Percentiles rank a stretch among this genome's conserved stretches.
Evolutionary conservation across 1,140 invertebrate species (phyloP).

Genomic region (Zaprionus vittiger): DNA sequence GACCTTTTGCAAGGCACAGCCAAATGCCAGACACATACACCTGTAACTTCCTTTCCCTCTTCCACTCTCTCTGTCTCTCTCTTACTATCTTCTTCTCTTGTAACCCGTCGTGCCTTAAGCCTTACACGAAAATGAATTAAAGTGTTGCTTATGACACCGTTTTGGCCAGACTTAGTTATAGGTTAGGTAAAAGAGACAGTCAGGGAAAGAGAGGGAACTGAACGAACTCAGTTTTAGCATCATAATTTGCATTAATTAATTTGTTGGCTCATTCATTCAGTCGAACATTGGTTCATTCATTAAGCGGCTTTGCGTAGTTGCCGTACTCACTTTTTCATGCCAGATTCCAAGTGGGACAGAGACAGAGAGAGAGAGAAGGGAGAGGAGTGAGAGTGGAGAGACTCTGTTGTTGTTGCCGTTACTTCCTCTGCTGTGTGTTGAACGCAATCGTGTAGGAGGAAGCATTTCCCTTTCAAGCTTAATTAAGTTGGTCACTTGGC

Average conservation of each 20-base stretch:
- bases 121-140: conserved; percentile 27
- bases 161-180: conserved; percentile 17
- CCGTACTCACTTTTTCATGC: conserved; percentile 41
- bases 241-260: conserved; percentile 77
- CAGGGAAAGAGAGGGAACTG: not conserved
- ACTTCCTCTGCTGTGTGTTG: conserved; percentile 9
- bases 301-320: conserved; percentile 53
- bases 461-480: conserved; percentile 77
- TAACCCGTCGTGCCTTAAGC: conserved; percentile 11
- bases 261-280: conserved; percentile 59
- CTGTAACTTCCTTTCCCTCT: not conserved
- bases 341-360: conserved; percentile 10
- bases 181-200: conserved; percentile 3
- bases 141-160: conserved; percentile 21
- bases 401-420: conserved; percentile 19
- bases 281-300: conserved; percentile 65
- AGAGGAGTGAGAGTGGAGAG: conserved; percentile 3
- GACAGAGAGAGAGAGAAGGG: not conserved
- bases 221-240: conserved; percentile 12
- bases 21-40: not conserved
- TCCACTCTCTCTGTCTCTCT: not conserved
- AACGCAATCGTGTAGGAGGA: conserved; percentile 61
- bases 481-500: conserved; percentile 79
- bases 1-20: not conserved
- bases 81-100: not conserved